A percentile compares a stretch with the other conserved stretches of the same genome.
Conservation (phyloP, 1,140 invertebrate genomes). For the Drosophila lacteicornis region DNA sequence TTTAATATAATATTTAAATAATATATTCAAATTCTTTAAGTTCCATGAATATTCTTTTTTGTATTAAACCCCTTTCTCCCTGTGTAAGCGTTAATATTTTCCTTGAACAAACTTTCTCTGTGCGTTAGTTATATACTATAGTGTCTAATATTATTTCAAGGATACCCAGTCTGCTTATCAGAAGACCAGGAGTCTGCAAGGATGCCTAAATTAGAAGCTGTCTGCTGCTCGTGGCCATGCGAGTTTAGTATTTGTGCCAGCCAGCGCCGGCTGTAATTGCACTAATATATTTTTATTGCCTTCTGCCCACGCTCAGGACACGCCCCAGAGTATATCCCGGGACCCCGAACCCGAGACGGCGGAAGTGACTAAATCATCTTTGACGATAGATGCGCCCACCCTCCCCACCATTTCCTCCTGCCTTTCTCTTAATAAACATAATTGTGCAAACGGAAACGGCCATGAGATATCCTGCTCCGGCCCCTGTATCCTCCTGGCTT, state of each 20-base stretch:
- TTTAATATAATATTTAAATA: no score
- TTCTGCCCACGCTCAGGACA: constrained; percentile 29
- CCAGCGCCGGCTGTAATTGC: constrained; percentile 77
- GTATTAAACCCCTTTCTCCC: background rate
- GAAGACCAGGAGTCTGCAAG: constrained; percentile 21
- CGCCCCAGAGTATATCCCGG: constrained; percentile 12
- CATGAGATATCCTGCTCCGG: constrained; percentile 73
- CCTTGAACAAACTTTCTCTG: background rate
- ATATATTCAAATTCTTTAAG: no score
- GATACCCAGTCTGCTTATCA: constrained; percentile 27
- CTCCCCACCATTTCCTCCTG: constrained; percentile 16
- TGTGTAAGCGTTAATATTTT: constrained; percentile 2
- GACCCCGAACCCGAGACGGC: constrained; percentile 19
- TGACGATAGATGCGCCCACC: constrained; percentile 58
- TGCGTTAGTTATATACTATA: background rate
- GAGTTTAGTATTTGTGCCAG: constrained; percentile 15
- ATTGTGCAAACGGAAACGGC: constrained; percentile 79
- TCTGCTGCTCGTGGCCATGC: constrained; percentile 14
- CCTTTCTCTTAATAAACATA: constrained; percentile 79
- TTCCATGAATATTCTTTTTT: no score
- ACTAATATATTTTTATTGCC: constrained; percentile 84
- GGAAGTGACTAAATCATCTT: constrained; percentile 83
- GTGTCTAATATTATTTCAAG: constrained; percentile 19
- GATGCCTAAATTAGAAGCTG: constrained; percentile 69
- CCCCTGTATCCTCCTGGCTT: constrained; percentile 37